phyloP scores from a whole-genome alignment of 1,140 invertebrate species.

The Heliconius hermathena region DNA sequence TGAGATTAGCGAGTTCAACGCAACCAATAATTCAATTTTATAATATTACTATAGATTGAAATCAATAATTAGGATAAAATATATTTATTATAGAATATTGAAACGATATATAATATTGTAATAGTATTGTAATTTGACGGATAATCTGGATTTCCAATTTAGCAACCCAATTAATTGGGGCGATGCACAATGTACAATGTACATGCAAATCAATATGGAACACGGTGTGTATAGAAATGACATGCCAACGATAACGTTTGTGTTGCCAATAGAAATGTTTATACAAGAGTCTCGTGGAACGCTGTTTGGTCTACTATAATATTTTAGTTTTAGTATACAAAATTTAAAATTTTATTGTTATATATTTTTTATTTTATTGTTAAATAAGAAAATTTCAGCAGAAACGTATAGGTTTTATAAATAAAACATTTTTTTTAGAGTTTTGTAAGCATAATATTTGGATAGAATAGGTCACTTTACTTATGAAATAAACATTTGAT shows the following conservation, averaged over 20 bases:
- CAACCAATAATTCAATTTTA: too few relatives aligned
- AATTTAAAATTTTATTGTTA: background rate
- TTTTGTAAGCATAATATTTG: too few relatives aligned
- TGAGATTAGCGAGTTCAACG: too few relatives aligned
- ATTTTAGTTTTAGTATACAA: background rate
- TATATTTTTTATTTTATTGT: background rate
- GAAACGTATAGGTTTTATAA: too few relatives aligned
- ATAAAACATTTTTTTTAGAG: too few relatives aligned
- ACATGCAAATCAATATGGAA: background rate
- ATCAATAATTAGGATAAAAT: too few relatives aligned
- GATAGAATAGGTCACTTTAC: too few relatives aligned
- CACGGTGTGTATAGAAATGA: background rate
- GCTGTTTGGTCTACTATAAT: background rate
- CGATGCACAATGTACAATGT: background rate
- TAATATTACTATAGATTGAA: too few relatives aligned
- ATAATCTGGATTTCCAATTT: conserved; percentile 6
- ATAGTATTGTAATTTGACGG: background rate
- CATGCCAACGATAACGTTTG: background rate
- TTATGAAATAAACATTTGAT: too few relatives aligned
- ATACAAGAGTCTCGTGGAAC: background rate
- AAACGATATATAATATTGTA: background rate
- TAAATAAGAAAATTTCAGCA: too few relatives aligned
- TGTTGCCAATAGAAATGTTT: background rate
- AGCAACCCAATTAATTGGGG: background rate
- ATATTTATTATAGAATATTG: too few relatives aligned